Percentiles rank a stretch among this genome's conserved stretches.
These are phyloP conservation scores for Cassiopea xamachana DNA, from an alignment of 30 jellyfish, hydroid and myxozoan genomes.

Conservation along the genomic window DNA sequence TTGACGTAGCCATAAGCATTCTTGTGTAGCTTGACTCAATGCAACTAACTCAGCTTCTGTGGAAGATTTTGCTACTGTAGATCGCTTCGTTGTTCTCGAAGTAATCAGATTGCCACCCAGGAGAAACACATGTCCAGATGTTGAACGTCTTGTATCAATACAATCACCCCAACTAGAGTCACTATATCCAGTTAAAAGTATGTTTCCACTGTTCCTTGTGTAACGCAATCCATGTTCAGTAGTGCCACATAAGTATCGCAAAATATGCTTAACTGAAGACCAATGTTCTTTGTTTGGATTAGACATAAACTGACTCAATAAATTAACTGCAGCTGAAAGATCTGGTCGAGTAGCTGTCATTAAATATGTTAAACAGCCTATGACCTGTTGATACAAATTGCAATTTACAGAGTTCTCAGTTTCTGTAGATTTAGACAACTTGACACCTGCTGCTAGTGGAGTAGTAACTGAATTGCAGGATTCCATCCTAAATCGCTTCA, in stretches of 20 bases:
- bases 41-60: slow-evolving; percentile 59
- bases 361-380: slow-evolving; percentile 54
- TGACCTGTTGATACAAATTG: slow-evolving; percentile 21
- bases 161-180: too few species aligned
- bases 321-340: slow-evolving; percentile 36
- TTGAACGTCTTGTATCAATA: too few species aligned
- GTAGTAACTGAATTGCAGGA: slow-evolving; percentile 20
- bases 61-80: slow-evolving; percentile 50
- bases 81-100: slow-evolving; percentile 22
- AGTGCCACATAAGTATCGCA: too few species aligned
- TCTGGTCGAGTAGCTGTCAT: slow-evolving; percentile 49
- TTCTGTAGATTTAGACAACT: slow-evolving; percentile 22
- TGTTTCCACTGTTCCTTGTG: too few species aligned
- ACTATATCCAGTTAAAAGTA: too few species aligned
- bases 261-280: too few species aligned
- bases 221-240: too few species aligned
- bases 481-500: slow-evolving; percentile 35
- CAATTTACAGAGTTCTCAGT: slow-evolving; percentile 12
- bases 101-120: too few species aligned
- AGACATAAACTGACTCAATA: slow-evolving; percentile 52
- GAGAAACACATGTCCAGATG: too few species aligned
- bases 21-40: slow-evolving; percentile 43
- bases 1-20: slow-evolving; percentile 25
- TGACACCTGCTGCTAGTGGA: slow-evolving; percentile 37
- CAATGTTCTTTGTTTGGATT: slow-evolving; percentile 1